Evolutionary conservation across 2,888 invertebrate genomes (phyloP), one percentile per base, ranked within the genome.

Genomic region (Petrophora chlorosata): DNA sequence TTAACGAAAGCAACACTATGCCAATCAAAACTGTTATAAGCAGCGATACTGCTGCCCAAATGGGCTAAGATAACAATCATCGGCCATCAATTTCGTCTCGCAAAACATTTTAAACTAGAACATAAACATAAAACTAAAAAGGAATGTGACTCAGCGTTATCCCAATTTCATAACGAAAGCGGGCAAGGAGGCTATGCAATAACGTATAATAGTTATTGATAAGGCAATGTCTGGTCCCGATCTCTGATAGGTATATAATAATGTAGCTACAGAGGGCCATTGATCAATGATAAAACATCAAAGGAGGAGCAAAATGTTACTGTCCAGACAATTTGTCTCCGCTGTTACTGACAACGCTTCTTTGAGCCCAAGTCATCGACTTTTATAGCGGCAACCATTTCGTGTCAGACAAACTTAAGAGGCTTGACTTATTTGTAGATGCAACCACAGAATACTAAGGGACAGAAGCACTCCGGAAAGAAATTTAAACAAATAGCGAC

Each of bases 221-320:
- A 36, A 14, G 16, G 39, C 10, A 10, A 33, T 46, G 19, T 34
- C 8, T 32, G 8, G 16, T 15, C 12, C 14, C 25, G 16, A 41
- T 41, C 34, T 44, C 47, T 49, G n/a, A n/a, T 45, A 48, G 47
- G 51, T 51, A 35, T 36, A 33, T 29, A 35, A 26, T 34, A 22
- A 12, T 30, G 16, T 36, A 45, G 36, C 36, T 41, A 42, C 41
- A 43, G 49, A 41, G 41, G 13, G 29, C 19, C 26, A 22, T 43
- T 38, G 61, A 64, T 68, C 61, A 59, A 53, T 40, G 39, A 56
- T 42, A 44, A 34, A 59, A 68, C 64, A 65, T 73, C 73, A 72
- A 73, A 67, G 61, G 58, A 50, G 30, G 8, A 30, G 34, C 53
- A 44, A 42, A 45, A 30, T 33, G 53, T 49, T 42, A 46, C 51